Conservation (phyloP, 2,797 vertebrate species). For the Silurus lanzhouensis region DNA sequence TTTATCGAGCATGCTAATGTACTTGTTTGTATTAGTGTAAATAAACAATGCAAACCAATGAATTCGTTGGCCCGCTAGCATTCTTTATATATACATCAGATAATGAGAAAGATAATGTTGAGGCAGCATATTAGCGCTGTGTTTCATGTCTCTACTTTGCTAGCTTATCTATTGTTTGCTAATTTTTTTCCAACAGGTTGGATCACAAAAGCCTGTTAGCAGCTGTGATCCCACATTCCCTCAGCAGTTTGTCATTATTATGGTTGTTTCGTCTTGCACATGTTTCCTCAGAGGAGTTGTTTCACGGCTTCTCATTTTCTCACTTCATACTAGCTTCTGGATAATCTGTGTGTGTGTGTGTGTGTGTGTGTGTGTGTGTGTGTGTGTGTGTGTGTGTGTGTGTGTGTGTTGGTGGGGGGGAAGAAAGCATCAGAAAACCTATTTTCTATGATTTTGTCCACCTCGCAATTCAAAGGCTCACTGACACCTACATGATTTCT, state of each 20-base stretch:
- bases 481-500: background rate
- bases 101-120: background rate
- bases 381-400: constrained; percentile 9
- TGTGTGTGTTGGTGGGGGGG: background rate
- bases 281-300: constrained; percentile 27
- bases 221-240: constrained; percentile 26
- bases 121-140: background rate
- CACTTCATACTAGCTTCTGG: constrained; percentile 13
- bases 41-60: background rate
- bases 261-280: constrained; percentile 12
- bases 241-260: constrained; percentile 37
- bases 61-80: background rate
- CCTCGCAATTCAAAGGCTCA: background rate
- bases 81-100: background rate
- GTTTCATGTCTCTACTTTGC: background rate
- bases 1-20: background rate
- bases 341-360: constrained; percentile 23
- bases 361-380: constrained; percentile 19
- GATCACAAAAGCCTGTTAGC: constrained; percentile 33
- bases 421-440: background rate
- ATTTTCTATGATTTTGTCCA: background rate
- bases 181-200: constrained; percentile 20
- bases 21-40: too few species aligned
- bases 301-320: constrained; percentile 48
- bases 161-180: background rate